Conservation (phyloP, 2,113 vertebrate genomes). For the Dinomys branickii region DNA sequence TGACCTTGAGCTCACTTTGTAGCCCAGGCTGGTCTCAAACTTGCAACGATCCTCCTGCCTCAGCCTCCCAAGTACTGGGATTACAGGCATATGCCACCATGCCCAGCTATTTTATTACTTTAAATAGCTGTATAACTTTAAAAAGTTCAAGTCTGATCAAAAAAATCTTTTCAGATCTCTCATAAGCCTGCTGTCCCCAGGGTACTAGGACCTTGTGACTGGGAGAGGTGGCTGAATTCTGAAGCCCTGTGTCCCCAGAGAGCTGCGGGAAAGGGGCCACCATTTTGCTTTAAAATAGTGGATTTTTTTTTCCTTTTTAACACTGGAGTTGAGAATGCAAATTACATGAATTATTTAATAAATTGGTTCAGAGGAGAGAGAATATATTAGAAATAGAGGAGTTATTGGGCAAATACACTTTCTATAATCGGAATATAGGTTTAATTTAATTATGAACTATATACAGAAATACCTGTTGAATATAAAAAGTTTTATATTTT, state of each 20-base stretch:
- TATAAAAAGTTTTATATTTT: conserved; percentile 65
- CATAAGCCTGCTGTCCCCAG: not conserved
- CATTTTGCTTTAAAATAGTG: conserved; percentile 51
- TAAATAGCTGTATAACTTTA: not conserved
- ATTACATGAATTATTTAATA: conserved; percentile 42
- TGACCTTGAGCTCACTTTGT: too few species aligned
- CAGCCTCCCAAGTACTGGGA: too few species aligned
- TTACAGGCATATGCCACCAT: too few species aligned
- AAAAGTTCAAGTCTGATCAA: conserved; percentile 10
- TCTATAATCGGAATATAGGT: conserved; percentile 37
- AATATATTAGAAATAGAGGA: conserved; percentile 41
- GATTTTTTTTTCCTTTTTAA: conserved; percentile 5
- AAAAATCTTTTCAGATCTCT: not conserved
- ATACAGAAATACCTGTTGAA: conserved; percentile 43
- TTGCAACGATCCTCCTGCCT: too few species aligned
- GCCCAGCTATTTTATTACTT: too few species aligned
- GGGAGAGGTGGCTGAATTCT: not conserved
- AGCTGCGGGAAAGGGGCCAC: conserved; percentile 25
- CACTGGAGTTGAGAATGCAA: conserved; percentile 53
- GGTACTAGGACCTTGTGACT: not conserved
- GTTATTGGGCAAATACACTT: conserved; percentile 22
- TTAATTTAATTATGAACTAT: conserved; percentile 67
- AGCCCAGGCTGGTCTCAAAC: too few species aligned
- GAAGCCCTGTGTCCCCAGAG: not conserved
- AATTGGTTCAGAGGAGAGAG: not conserved